Evolutionary conservation across 2,113 vertebrate species (phyloP), one percentile per base, ranked within the genome.

Genomic region (Phrynosoma platyrhinos): DNA sequence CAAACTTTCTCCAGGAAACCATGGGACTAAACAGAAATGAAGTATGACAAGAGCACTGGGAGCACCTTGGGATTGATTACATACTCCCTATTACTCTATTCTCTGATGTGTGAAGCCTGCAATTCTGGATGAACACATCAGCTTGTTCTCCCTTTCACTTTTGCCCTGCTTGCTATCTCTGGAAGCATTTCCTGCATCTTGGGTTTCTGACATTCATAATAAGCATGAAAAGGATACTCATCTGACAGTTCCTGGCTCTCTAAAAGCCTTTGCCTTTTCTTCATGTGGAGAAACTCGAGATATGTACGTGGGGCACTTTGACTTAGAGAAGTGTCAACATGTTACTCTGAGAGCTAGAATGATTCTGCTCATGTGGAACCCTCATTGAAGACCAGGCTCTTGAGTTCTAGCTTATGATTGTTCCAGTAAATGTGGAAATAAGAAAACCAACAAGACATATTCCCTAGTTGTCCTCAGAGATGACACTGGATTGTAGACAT

Each of bases 181-280:
- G 5, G 36, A 85, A 85, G 10, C 30, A 40, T 80, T 85, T 80
- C 8, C 77, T 75, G 27, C 53, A 55, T 79, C 87, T 62, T 74
- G 53, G 66, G 76, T 89, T 89, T 84, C 82, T 74, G 68, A 52
- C 77, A 27, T 72, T 79, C 79, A 36, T 80, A 74, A 89, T 30
- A 84, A 66, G 14, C 68, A 79, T 88, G 82, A 79, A 84, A 79
- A 36, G 77, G 82, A 84, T 79, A 88, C 36, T 72, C 53, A 25
- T 62, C 20, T 3, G n/a, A 32, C 78, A 42, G 72, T 76, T 20
- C 12, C 58, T 76, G 25, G 27, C 71, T 72, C 69, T 82, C 1
- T 80, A 32, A 80, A 62, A 69, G 8, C 18, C 52, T 12, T 64
- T 2, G 9, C 52, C 25, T 47, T 18, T 79, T 23, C 76, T 79